These are phyloP conservation scores for Sorex fumeus DNA, from an alignment of 2,113 vertebrate genomes.

Conservation along the genomic window DNA sequence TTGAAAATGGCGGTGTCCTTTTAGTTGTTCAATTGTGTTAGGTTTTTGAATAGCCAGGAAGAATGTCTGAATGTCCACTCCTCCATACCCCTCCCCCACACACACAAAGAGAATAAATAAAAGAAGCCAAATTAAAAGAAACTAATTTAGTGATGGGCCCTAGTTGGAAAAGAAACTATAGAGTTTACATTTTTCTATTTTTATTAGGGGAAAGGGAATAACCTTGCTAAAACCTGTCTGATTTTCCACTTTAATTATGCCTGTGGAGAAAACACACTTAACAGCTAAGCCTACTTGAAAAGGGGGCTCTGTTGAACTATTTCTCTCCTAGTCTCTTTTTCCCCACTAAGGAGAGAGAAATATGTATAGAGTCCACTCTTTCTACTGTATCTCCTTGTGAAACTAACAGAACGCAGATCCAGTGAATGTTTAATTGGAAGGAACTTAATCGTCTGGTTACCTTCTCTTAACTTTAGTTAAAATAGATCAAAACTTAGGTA, in stretches of 20 bases:
- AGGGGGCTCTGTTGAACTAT: not conserved
- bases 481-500: not conserved
- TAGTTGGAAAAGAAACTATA: conserved; percentile 1
- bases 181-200: not conserved
- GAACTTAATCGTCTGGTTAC: conserved; percentile 46
- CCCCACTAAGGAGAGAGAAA: conserved; percentile 19
- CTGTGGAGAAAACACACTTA: not conserved
- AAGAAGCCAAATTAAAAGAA: conserved; percentile 17
- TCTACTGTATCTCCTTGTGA: not conserved
- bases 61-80: not conserved
- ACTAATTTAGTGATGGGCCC: not conserved
- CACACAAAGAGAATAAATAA: not conserved
- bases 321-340: conserved; percentile 1
- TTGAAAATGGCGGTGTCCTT: conserved; percentile 54
- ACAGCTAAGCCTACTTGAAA: not conserved
- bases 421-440: conserved; percentile 26
- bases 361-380: not conserved
- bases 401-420: conserved; percentile 16
- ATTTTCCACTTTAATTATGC: not conserved
- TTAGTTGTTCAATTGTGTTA: conserved; percentile 56
- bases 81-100: no score
- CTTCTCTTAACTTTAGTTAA: not conserved
- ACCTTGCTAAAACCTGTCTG: conserved; percentile 22
- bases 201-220: not conserved
- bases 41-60: conserved; percentile 54